Percentiles rank a stretch among this genome's conserved stretches.
Evolutionary conservation across 1,140 invertebrate species (phyloP).

Genomic region (Anastrepha obliqua): DNA sequence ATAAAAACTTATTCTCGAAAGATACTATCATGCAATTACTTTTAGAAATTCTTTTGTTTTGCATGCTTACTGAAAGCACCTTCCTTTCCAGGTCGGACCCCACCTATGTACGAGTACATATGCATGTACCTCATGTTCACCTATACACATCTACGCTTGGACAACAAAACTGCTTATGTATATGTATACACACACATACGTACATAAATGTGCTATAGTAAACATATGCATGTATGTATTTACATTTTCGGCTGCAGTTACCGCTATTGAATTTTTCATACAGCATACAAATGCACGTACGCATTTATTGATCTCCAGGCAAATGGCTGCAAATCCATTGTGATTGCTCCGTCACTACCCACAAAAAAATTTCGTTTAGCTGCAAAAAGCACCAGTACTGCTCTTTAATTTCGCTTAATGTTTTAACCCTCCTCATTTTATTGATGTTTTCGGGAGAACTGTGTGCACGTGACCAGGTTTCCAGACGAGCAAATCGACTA

Average conservation of each 20-base stretch:
- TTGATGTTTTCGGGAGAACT: neutral
- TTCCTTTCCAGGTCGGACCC: too few relatives aligned
- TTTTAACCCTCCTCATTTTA: conserved; percentile 14
- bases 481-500: neutral
- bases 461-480: conserved; percentile 27
- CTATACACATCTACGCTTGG: neutral
- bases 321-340: neutral
- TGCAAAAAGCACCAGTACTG: neutral
- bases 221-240: neutral
- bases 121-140: too few relatives aligned
- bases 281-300: neutral
- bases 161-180: neutral
- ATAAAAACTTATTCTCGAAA: too few relatives aligned
- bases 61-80: too few relatives aligned
- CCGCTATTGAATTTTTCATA: conserved; percentile 7
- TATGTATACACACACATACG: neutral
- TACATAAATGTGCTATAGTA: neutral
- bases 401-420: conserved; percentile 29
- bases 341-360: neutral
- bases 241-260: neutral
- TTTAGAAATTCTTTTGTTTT: too few relatives aligned
- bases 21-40: too few relatives aligned
- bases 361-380: neutral
- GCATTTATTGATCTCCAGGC: neutral
- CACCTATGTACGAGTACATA: too few relatives aligned